Evolutionary conservation across 1,140 invertebrate genomes (phyloP), one percentile per base, ranked within the genome.

Genomic region (Penaeus japonicus): DNA sequence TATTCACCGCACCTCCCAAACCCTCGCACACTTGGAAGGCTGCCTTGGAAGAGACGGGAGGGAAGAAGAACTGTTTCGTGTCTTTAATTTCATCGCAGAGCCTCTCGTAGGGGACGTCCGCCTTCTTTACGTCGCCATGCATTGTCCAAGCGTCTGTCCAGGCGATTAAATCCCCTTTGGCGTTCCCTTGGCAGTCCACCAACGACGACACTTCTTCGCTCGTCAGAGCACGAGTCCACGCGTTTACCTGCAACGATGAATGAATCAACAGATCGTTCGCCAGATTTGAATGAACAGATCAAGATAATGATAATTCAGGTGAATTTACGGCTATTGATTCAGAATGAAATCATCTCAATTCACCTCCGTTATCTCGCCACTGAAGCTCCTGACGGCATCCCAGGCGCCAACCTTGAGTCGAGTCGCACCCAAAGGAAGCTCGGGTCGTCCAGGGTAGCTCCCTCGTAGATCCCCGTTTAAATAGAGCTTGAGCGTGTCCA

Each of bases 1-100:
- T 88, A 3, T 85, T 85, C 22, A 90, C 73, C 15, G 65, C 77
- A 0, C 89, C 89, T 35, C 85, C 89, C 20, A 90, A 57, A n/a
- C 89, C 89, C 35, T 90, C 86, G 32, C 89, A 90, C 75, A 90
- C 84, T 12, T 84, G 75, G 32, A 90, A 90, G 39, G 82, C 89
- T 27, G 78, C 53, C 20, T 35, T 35, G 18, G 84, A 82, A 0
- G 82, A 70, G 82, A 85, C 73, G 39, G 82, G 79, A 5, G 65
- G 75, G 77, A 90, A 90, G 39, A 90, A 39, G 39, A 85, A 90
- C 22, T 87, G 84, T 70, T 90, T 84, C 20, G 55, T 87, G 15
- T 84, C 89, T 39, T 80, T 73, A 4, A 62, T 82, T 17, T 87
- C 84, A 53, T 85, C 77, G 24, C 89, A 90, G 22, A 90, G 79